Evolutionary conservation across 2,797 vertebrate genomes (phyloP), one percentile per base, ranked within the genome.

Genomic region (Anabacerthia variegaticeps): DNA sequence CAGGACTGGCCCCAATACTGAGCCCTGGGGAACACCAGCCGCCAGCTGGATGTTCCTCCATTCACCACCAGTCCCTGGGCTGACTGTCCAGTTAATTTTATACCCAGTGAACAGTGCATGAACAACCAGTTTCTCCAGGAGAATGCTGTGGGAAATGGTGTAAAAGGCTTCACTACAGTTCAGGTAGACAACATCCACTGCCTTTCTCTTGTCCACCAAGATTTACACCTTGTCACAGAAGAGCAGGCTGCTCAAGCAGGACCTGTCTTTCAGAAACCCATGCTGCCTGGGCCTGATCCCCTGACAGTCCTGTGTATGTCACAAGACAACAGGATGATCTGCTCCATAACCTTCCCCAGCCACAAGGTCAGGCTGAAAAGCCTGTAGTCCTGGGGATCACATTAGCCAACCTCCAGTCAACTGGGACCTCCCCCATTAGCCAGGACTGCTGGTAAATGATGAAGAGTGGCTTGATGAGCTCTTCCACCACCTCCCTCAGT

Each of bases 251-350:
- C 30, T 48, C 7, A 12, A 58, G 30, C 10, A 84, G 37, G 17
- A 27, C 4, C 22, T 30, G 24, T 11, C 28, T 58, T 58, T 58
- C 66, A 58, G n/a, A 41, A 72, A 32, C 2, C 18, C 34, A 17
- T 16, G 22, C 14, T 44, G 24, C 15, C 37, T 65, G 51, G n/a
- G 17, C 32, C 21, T 10, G 9, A n/a, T 22, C 2, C 11, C n/a
- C n/a, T 5, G 2, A 7, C 7, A n/a, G 58, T 39, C 49, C 41
- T 26, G 14, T 24, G 30, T 0, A 1, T 26, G 12, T 27, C 43
- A 14, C 12, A 12, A 5, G 79, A 46, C 30, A 58, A 11, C 28
- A 34, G n/a, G 21, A 20, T 39, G n/a, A 58, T 17, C 44, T 51
- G 17, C 12, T 46, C 39, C 39, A 23, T 23, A 34, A 59, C 18